phyloP scores from a whole-genome alignment of 2,113 vertebrate genomes.

The Mystacornis crossleyi region DNA sequence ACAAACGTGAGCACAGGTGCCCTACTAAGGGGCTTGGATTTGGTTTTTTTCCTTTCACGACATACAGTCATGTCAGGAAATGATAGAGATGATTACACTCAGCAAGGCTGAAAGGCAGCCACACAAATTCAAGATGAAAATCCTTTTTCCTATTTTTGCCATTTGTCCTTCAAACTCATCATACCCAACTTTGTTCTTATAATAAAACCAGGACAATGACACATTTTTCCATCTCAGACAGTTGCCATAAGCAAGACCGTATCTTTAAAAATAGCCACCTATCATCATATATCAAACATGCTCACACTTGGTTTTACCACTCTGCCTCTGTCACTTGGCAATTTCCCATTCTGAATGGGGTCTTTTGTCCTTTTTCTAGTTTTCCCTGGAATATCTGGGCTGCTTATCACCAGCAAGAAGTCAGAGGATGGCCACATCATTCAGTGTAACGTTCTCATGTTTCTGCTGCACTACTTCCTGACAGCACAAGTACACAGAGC shows the following conservation, averaged over 20 bases:
- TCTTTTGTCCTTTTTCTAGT: neutral
- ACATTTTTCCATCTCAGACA: neutral
- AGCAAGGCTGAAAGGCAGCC: neutral
- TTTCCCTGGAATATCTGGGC: neutral
- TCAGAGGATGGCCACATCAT: neutral
- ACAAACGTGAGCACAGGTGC: neutral
- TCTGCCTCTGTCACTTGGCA: neutral
- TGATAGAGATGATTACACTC: neutral
- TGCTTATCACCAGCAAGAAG: neutral
- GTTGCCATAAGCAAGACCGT: neutral
- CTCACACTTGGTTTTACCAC: neutral
- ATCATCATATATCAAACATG: accelerated
- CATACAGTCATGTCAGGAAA: neutral
- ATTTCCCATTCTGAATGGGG: neutral
- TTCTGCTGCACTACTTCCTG: neutral
- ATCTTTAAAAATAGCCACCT: neutral
- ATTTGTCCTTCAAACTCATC: neutral
- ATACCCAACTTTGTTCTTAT: neutral
- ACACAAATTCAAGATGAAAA: neutral
- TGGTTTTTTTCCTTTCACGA: neutral
- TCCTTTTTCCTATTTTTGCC: accelerated
- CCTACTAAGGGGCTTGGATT: neutral
- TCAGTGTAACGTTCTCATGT: neutral
- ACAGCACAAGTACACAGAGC: neutral
- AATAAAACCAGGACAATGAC: neutral